These are phyloP conservation scores for Pluvianellus socialis DNA, from an alignment of 2,113 vertebrate genomes.

Conservation along the genomic window DNA sequence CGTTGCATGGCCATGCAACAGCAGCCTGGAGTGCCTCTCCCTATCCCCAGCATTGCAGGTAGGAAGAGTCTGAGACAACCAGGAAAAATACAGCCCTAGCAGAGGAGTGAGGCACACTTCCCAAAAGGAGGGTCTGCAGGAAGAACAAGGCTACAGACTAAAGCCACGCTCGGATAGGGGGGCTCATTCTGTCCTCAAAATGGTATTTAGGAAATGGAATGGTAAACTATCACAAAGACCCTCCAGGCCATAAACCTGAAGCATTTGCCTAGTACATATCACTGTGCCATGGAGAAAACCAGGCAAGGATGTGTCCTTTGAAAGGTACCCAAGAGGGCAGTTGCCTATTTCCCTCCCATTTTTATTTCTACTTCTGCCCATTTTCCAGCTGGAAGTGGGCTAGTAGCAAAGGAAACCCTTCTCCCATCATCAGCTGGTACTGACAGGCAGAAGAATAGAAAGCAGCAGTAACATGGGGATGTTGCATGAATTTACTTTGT, in stretches of 20 bases:
- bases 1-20: rapidly evolving
- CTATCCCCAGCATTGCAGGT: rapidly evolving
- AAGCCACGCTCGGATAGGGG: rapidly evolving
- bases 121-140: not conserved
- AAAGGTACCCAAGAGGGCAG: not conserved
- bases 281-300: not conserved
- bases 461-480: not conserved
- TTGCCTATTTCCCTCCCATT: not conserved
- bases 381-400: not conserved
- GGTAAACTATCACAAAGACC: not conserved
- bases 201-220: not conserved
- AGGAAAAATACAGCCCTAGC: not conserved
- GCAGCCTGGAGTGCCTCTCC: rapidly evolving
- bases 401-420: not conserved
- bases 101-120: not conserved
- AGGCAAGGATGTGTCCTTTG: not conserved
- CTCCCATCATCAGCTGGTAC: not conserved
- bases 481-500: not conserved
- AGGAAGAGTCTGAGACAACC: not conserved
- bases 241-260: not conserved
- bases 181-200: not conserved
- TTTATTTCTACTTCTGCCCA: not conserved
- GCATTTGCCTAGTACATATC: not conserved
- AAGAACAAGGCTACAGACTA: not conserved
- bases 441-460: not conserved